These are phyloP conservation scores for Oophaga pumilio DNA, from an alignment of 2,113 vertebrate genomes.

Conservation along the genomic window DNA sequence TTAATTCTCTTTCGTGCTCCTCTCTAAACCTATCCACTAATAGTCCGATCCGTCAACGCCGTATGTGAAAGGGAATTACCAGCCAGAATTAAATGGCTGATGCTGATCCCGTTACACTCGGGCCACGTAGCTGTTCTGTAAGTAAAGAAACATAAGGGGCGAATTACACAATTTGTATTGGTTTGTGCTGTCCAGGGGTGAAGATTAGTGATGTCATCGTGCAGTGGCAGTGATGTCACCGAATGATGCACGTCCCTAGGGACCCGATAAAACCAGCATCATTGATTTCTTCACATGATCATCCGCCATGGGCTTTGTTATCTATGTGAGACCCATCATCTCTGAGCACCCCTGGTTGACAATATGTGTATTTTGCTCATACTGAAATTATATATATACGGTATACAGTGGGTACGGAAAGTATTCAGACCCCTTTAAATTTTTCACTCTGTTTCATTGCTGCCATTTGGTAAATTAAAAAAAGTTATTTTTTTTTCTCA, in stretches of 20 bases:
- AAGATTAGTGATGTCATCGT: neutral
- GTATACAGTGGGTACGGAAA: no score
- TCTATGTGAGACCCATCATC: neutral
- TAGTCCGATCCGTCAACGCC: neutral
- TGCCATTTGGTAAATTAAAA: no score
- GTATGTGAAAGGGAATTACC: conserved; percentile 14
- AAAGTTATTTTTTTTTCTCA: no score
- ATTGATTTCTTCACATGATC: neutral
- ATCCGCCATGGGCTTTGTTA: neutral
- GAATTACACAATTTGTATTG: neutral
- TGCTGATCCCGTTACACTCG: conserved; percentile 27
- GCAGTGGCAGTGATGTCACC: neutral
- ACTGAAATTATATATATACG: no score
- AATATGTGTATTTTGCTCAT: no score
- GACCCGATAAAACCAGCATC: neutral
- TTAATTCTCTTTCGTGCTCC: conserved; percentile 62
- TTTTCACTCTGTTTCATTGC: no score
- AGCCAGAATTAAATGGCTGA: conserved; percentile 34
- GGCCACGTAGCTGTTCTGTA: neutral
- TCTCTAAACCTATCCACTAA: neutral
- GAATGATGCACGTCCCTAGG: neutral
- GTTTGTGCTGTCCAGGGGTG: neutral
- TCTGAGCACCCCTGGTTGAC: neutral
- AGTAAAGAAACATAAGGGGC: neutral
- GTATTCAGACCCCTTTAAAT: no score